Percentiles rank a stretch among this genome's conserved stretches.
phyloP scores from a whole-genome alignment of 2,888 invertebrate genomes.

The Chaetoderma sp. region DNA sequence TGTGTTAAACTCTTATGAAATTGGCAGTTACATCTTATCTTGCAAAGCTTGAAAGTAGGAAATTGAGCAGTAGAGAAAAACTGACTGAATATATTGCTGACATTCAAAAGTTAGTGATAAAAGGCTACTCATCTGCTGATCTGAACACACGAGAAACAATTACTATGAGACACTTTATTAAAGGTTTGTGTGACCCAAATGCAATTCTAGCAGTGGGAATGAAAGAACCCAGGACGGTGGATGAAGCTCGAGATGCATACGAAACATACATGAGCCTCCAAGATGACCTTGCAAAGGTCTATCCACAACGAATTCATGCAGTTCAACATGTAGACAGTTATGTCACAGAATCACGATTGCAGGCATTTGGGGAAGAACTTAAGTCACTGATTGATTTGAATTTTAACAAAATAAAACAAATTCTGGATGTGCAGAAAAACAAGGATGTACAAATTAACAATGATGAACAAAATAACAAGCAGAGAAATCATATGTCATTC shows the following conservation, averaged over 20 bases:
- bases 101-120: conserved; percentile 10
- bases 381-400: too few species aligned
- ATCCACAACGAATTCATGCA: neutral
- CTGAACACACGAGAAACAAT: conserved; percentile 25
- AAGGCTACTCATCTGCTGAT: conserved; percentile 14
- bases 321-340: too few species aligned
- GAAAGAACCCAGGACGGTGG: conserved; percentile 25
- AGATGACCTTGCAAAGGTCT: conserved; percentile 9
- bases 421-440: too few species aligned
- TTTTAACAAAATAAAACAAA: too few species aligned
- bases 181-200: conserved; percentile 24
- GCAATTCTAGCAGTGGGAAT: conserved; percentile 23
- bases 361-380: too few species aligned
- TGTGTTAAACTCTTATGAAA: conserved; percentile 6
- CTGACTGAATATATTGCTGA: conserved; percentile 29
- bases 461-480: neutral
- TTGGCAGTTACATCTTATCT: conserved; percentile 27
- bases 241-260: conserved; percentile 23
- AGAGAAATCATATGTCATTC: too few species aligned
- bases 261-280: conserved; percentile 28
- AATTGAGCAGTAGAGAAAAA: conserved; percentile 16
- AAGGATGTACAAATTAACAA: too few species aligned
- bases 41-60: conserved; percentile 22
- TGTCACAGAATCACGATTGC: too few species aligned
- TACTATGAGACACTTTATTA: conserved; percentile 25